Conservation (phyloP, 2,888 invertebrate species). For the Phlogophora meticulosa region DNA sequence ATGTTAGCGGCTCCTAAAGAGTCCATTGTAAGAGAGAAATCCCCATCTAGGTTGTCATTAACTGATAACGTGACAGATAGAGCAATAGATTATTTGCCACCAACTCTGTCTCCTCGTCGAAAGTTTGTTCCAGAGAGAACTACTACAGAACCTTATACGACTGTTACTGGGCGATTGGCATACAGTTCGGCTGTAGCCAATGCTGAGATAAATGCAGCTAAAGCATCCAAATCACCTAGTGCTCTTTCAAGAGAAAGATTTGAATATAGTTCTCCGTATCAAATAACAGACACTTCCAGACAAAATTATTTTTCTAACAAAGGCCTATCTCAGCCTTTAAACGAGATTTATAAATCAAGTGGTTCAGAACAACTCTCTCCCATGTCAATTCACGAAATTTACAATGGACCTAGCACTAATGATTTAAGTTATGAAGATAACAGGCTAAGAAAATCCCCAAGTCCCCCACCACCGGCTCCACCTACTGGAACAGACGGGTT, state of each 20-base stretch:
- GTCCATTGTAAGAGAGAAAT: constrained; percentile 88
- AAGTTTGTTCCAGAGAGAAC: constrained; percentile 91
- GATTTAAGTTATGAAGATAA: constrained; percentile 89
- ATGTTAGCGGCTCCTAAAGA: constrained; percentile 90
- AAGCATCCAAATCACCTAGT: constrained; percentile 88
- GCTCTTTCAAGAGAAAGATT: constrained; percentile 91
- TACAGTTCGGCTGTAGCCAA: constrained; percentile 93
- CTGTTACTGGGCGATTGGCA: constrained; percentile 92
- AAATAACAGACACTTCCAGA: constrained; percentile 81
- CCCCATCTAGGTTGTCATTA: constrained; percentile 92
- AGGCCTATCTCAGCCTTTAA: constrained; percentile 84
- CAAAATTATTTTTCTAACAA: constrained; percentile 84
- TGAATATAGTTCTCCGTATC: constrained; percentile 91
- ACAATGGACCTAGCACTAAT: constrained; percentile 90
- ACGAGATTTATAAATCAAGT: constrained; percentile 87
- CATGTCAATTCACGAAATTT: constrained; percentile 92
- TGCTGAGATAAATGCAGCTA: constrained; percentile 91
- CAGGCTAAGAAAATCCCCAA: constrained; percentile 91
- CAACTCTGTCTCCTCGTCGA: constrained; percentile 91
- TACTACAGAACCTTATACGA: constrained; percentile 92
- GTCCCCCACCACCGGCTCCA: constrained; percentile 96
- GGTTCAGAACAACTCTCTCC: constrained; percentile 92
- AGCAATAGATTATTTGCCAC: constrained; percentile 92
- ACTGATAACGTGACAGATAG: constrained; percentile 92
- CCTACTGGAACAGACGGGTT: constrained; percentile 91